Conservation (phyloP, 2,888 invertebrate species). For the Ornithoptera priamus region DNA sequence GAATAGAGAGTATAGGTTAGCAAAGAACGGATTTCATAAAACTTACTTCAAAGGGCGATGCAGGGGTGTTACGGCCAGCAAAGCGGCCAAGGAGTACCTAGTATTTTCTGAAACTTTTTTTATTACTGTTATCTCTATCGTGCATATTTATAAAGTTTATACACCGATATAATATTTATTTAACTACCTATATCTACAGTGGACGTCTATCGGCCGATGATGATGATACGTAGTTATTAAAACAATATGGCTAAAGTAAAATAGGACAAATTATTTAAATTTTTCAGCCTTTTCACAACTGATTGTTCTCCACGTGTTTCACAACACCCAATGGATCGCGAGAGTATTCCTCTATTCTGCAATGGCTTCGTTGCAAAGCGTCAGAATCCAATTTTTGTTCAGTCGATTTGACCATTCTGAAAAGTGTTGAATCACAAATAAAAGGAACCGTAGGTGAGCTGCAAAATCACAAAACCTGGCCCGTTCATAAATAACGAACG, state of each 20-base stretch:
- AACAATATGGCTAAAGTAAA: not conserved
- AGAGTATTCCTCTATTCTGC: slow-evolving; percentile 44
- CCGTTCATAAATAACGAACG: slow-evolving; percentile 31
- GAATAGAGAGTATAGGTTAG: too few species aligned
- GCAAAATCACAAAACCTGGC: slow-evolving; percentile 42
- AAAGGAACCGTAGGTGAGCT: slow-evolving; percentile 6
- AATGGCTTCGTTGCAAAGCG: slow-evolving; percentile 53
- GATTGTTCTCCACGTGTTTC: slow-evolving; percentile 15
- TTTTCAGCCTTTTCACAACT: slow-evolving; percentile 2
- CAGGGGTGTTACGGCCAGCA: too few species aligned
- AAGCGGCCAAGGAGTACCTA: too few species aligned
- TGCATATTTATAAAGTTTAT: too few species aligned
- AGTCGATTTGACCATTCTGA: slow-evolving; percentile 33
- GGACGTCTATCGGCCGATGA: too few species aligned
- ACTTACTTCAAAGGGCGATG: too few species aligned
- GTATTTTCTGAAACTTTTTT: too few species aligned
- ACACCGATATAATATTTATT: too few species aligned
- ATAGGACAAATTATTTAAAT: not conserved
- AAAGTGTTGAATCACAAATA: slow-evolving; percentile 20
- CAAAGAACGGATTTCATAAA: too few species aligned
- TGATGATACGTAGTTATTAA: too few species aligned
- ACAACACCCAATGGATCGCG: slow-evolving; percentile 7
- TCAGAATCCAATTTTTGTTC: slow-evolving; percentile 61
- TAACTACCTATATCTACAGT: too few species aligned
- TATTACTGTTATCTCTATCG: too few species aligned